A percentile compares a stretch with the other conserved stretches of the same genome.
phyloP scores from a whole-genome alignment of 2,797 vertebrate species.

The Apogon talboti region DNA sequence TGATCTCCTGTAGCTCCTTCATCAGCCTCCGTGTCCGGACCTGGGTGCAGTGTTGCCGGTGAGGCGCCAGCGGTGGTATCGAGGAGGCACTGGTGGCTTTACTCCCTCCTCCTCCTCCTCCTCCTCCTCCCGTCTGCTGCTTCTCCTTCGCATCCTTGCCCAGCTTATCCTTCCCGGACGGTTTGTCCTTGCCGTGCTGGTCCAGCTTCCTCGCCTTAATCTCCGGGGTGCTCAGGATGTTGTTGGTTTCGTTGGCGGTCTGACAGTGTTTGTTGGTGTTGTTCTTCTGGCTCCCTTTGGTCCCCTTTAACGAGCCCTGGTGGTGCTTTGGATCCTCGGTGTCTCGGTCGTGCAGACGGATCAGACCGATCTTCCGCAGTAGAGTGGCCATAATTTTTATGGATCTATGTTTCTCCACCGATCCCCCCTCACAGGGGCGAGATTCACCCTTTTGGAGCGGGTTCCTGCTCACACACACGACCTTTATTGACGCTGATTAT shows the following conservation, averaged over 20 bases:
- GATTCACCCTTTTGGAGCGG: slow-evolving; percentile 57
- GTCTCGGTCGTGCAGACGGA: slow-evolving; percentile 97
- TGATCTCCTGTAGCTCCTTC: slow-evolving; percentile 99
- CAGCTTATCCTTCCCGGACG: slow-evolving; percentile 82
- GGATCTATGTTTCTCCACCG: slow-evolving; percentile 59
- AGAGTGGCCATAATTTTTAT: slow-evolving; percentile 92
- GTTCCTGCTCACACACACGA: slow-evolving; percentile 59
- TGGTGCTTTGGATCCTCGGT: slow-evolving; percentile 98
- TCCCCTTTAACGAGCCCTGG: slow-evolving; percentile 91
- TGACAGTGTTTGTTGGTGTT: slow-evolving; percentile 91
- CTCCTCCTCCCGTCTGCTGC: slow-evolving; percentile 74
- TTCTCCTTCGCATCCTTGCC: slow-evolving; percentile 86
- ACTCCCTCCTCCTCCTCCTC: slow-evolving; percentile 72
- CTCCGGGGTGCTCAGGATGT: slow-evolving; percentile 88
- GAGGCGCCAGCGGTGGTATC: slow-evolving; percentile 85
- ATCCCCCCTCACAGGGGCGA: slow-evolving; percentile 74
- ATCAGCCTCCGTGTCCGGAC: slow-evolving; percentile 96
- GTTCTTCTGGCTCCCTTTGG: slow-evolving; percentile 91
- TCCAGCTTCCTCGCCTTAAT: slow-evolving; percentile 91
- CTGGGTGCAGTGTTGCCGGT: slow-evolving; percentile 95
- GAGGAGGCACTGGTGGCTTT: slow-evolving; percentile 85
- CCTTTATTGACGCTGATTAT: slow-evolving; percentile 55
- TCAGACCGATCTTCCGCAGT: slow-evolving; percentile 97
- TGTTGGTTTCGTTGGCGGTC: slow-evolving; percentile 85
- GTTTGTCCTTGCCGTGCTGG: slow-evolving; percentile 86